A percentile compares a stretch with the other conserved stretches of the same genome.
Evolutionary conservation across 2,113 vertebrate genomes (phyloP).

Genomic region (Pitta sordida): DNA sequence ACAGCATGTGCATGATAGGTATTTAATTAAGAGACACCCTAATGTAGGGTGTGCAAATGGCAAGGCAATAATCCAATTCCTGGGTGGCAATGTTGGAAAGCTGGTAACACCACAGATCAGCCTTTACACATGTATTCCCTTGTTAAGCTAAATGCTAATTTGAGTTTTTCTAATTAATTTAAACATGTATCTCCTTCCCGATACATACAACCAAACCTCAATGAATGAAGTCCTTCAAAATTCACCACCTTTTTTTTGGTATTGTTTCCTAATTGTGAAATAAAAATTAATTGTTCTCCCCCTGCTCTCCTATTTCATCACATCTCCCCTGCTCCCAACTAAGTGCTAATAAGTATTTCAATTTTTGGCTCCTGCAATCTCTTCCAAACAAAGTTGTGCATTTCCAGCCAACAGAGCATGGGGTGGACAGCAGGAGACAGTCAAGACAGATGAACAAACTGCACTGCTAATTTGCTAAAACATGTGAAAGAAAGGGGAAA

Average conservation of each 20-base stretch:
- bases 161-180: neutral
- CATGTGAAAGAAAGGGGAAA: neutral
- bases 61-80: neutral
- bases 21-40: slow-evolving; percentile 26
- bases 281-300: neutral
- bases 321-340: neutral
- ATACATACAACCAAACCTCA: neutral
- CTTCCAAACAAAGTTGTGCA: neutral
- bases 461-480: neutral
- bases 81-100: neutral
- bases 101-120: neutral
- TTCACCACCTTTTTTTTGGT: neutral
- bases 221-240: neutral
- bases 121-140: neutral
- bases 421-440: neutral
- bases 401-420: neutral
- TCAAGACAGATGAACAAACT: neutral
- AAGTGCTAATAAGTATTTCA: neutral
- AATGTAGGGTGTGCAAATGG: neutral
- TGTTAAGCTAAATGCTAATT: neutral
- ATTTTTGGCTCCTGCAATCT: neutral
- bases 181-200: neutral
- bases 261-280: neutral
- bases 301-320: neutral
- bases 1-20: neutral